A percentile compares a stretch with the other conserved stretches of the same genome.
phyloP scores from a whole-genome alignment of 2,888 invertebrate species.

The Furcula furcula region DNA sequence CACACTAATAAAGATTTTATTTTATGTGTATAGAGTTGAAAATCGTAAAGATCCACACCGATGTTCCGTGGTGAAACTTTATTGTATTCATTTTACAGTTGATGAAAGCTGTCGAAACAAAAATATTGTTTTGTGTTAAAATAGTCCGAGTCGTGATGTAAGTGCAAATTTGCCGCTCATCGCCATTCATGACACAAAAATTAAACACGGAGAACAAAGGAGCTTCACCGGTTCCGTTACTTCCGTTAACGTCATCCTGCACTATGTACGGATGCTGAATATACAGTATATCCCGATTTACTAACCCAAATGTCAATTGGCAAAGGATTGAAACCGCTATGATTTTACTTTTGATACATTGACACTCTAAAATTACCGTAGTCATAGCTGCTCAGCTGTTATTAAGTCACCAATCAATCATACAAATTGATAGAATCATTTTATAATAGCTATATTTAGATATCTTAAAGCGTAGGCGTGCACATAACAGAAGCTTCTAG shows the following conservation, averaged over 20 bases:
- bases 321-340: conserved; percentile 24
- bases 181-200: conserved; percentile 50
- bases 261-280: conserved; percentile 40
- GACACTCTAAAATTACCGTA: too few relatives aligned
- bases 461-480: too few relatives aligned
- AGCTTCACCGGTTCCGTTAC: conserved; percentile 47
- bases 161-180: conserved; percentile 35
- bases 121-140: conserved; percentile 17
- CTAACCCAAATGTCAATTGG: conserved; percentile 44
- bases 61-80: too few relatives aligned
- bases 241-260: conserved; percentile 50
- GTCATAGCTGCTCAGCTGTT: too few relatives aligned
- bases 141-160: conserved; percentile 15
- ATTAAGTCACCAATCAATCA: too few relatives aligned
- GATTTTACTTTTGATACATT: conserved; percentile 8
- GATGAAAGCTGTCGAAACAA: conserved; percentile 11
- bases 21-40: too few relatives aligned
- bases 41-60: too few relatives aligned
- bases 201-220: conserved; percentile 49
- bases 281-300: conserved; percentile 39
- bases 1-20: too few relatives aligned
- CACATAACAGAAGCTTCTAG: too few relatives aligned
- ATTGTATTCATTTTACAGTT: background rate
- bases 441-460: too few relatives aligned
- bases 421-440: too few relatives aligned